Conservation (phyloP, 2,113 vertebrate genomes). For the Oceanites oceanicus region DNA sequence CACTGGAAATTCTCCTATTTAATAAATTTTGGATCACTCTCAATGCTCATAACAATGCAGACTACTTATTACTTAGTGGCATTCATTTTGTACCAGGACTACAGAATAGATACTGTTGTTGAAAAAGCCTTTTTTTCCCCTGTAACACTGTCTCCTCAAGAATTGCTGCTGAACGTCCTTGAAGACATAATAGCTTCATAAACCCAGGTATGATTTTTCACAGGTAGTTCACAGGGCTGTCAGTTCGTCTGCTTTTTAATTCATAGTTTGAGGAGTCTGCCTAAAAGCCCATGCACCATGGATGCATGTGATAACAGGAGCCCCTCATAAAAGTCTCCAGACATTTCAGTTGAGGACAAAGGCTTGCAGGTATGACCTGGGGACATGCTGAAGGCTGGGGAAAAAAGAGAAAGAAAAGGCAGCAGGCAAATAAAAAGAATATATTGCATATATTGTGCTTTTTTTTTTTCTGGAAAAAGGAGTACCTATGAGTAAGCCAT, state of each 20-base stretch:
- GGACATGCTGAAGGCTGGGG: slow-evolving; percentile 28
- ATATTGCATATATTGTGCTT: background rate
- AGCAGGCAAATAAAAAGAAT: background rate
- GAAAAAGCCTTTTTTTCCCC: slow-evolving; percentile 4
- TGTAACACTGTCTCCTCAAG: slow-evolving; percentile 44
- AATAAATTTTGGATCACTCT: slow-evolving; percentile 28
- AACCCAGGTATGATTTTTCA: slow-evolving; percentile 66
- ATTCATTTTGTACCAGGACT: slow-evolving; percentile 42
- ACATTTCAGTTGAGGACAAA: slow-evolving; percentile 34
- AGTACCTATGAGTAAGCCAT: background rate
- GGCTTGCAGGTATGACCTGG: slow-evolving; percentile 30
- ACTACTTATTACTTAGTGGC: slow-evolving; percentile 36
- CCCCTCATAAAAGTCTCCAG: slow-evolving; percentile 44
- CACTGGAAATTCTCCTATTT: slow-evolving; percentile 34
- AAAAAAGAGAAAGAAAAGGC: background rate
- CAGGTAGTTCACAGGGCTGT: slow-evolving; percentile 61
- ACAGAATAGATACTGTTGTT: slow-evolving; percentile 1
- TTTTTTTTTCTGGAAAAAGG: background rate
- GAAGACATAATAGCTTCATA: slow-evolving; percentile 67
- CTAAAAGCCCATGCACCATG: slow-evolving; percentile 42
- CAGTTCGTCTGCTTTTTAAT: slow-evolving; percentile 61
- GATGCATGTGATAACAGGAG: slow-evolving; percentile 54
- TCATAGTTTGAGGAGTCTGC: slow-evolving; percentile 60
- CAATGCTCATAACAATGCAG: slow-evolving; percentile 18
- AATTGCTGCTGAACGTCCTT: slow-evolving; percentile 45